Evolutionary conservation across 2,888 invertebrate species (phyloP), one percentile per base, ranked within the genome.

Genomic region (Drosophila helvetica): DNA sequence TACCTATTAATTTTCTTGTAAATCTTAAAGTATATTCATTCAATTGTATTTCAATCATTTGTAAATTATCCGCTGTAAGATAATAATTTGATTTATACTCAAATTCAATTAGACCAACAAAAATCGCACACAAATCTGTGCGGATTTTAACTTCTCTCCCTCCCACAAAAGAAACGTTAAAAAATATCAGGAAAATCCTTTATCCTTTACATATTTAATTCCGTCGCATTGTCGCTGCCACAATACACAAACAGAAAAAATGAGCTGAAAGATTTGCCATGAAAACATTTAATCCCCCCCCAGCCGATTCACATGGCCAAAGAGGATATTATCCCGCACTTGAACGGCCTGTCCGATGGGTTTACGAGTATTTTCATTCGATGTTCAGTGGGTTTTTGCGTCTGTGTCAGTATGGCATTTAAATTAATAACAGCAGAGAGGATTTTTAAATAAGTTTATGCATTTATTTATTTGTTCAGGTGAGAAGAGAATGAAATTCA

Each of bases 391-490:
- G 30, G 18, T 19, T 38, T 38, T 38, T 25, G 18, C 25, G 15
- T 15, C 22, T 25, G 17, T 8, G 9, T 33, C 18, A 18, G 17
- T 4, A 1, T 33, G 48, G 33, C 15, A 25, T 38, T 46, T 43
- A 15, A 33, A 58, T 67, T 15, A 67, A 48, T 17, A 60, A 52
- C 12, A 43, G 9, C 43, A 9, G 45, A 22, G 10, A 17, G 4
- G 19, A 38, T 38, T 57, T 73, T 64, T 33, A 56, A 57, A 53
- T 65, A 70, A 48, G 47, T 70, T 63, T 50, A 78, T 74, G 45
- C 60, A 70, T 53, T 65, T 65, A 64, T 82, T 74, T 72, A 64
- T 75, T 68, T 61, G 51, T 53, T 60, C 30, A 19, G 47, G 47
- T 15, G 52, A 38, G 38, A 7, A 38, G 30, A 18, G 33, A 47